Percentiles rank a stretch among this genome's conserved stretches.
These are phyloP conservation scores for Linurgus olivaceus DNA, from an alignment of 2,797 vertebrate species.

Conservation along the genomic window DNA sequence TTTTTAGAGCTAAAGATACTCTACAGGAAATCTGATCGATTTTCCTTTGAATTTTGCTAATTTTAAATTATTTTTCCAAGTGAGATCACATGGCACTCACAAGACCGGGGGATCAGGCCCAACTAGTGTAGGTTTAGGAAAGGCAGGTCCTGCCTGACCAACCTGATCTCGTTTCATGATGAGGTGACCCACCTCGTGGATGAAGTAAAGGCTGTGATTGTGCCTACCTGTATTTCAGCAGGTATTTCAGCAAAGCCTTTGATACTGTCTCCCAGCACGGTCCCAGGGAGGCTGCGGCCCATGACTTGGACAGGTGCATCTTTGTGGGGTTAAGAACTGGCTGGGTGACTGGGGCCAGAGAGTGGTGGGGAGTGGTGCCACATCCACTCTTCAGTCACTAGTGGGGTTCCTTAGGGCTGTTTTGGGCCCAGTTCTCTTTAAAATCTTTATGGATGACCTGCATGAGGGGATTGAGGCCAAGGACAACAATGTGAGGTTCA, in stretches of 20 bases:
- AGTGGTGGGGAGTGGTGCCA: not conserved
- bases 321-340: rapidly evolving
- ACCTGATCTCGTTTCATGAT: not conserved
- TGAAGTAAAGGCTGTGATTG: not conserved
- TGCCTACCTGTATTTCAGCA: not conserved
- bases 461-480: not conserved
- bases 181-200: not conserved
- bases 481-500: not conserved
- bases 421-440: not conserved
- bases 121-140: not conserved
- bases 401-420: not conserved
- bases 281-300: not conserved
- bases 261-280: not conserved
- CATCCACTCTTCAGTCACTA: not conserved
- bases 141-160: not conserved
- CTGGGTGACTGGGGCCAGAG: not conserved
- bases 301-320: not conserved
- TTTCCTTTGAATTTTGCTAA: not conserved
- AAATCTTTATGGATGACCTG: not conserved
- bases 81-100: not conserved
- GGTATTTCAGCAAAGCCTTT: not conserved
- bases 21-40: not conserved
- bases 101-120: not conserved
- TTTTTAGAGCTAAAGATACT: not conserved
- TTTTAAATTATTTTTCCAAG: not conserved